Percentiles rank a stretch among this genome's conserved stretches.
Evolutionary conservation across 1,140 invertebrate species (phyloP).

Genomic region (Araneus ventricosus): DNA sequence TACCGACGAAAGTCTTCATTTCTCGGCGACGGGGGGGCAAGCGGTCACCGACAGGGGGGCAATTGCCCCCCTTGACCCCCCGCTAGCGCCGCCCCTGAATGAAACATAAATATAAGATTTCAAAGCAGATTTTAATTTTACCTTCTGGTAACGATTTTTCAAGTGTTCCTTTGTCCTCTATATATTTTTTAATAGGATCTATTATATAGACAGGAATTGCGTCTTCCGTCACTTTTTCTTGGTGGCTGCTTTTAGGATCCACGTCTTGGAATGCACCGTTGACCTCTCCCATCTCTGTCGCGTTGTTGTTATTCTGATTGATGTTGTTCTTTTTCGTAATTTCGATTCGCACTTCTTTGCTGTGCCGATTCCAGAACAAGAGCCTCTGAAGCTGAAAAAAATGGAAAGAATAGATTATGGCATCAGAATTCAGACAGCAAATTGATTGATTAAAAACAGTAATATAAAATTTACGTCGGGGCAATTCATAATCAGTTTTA

Average conservation of each 20-base stretch:
- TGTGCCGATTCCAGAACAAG: conserved; percentile 80
- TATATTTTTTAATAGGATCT: neutral
- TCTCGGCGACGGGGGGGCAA: too few relatives aligned
- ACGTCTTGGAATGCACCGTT: conserved; percentile 44
- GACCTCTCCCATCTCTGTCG: conserved; percentile 19
- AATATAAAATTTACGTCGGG: too few relatives aligned
- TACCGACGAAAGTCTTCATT: too few relatives aligned
- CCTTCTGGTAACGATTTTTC: neutral
- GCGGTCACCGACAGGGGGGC: too few relatives aligned
- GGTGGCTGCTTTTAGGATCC: neutral
- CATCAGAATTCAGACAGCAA: too few relatives aligned
- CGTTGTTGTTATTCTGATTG: neutral
- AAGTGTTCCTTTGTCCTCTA: neutral
- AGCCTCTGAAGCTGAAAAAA: conserved; percentile 80
- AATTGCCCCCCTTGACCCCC: too few relatives aligned
- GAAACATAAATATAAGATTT: too few relatives aligned
- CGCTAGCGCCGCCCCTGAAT: too few relatives aligned
- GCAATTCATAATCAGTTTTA: too few relatives aligned
- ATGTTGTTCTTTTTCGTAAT: conserved; percentile 76
- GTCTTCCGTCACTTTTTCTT: neutral
- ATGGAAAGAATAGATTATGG: neutral
- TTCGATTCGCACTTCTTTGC: conserved; percentile 79
- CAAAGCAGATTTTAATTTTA: neutral
- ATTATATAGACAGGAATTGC: neutral
- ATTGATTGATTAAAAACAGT: too few relatives aligned